Conservation (phyloP, 2,113 vertebrate species). For the Nanger granti region DNA sequence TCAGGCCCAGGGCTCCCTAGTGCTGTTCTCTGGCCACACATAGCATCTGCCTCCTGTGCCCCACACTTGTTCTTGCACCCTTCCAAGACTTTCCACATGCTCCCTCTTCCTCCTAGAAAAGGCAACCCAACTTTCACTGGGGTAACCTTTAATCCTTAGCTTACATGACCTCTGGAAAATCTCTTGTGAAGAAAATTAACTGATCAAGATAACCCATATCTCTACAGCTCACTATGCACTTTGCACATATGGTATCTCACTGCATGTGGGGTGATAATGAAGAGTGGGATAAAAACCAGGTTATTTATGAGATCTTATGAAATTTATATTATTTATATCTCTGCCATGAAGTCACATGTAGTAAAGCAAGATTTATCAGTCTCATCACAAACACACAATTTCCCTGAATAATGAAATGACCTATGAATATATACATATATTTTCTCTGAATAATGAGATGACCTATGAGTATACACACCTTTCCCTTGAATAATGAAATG, state of each 20-base stretch:
- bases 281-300: background rate
- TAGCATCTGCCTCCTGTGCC: background rate
- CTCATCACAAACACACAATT: background rate
- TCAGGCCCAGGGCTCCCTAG: background rate
- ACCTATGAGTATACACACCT: background rate
- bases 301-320: background rate
- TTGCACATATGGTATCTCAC: background rate
- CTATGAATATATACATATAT: background rate
- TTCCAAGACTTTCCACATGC: background rate
- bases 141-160: background rate
- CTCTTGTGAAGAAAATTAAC: background rate
- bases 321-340: background rate
- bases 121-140: background rate
- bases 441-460: conserved; percentile 14
- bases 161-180: background rate
- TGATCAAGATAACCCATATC: background rate
- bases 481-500: background rate
- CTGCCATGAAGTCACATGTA: background rate
- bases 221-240: background rate
- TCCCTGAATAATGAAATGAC: background rate
- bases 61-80: background rate
- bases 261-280: background rate
- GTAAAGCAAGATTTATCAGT: background rate
- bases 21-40: background rate
- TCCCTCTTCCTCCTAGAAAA: background rate